These are phyloP conservation scores for Diploscapter pachys DNA, from an alignment of 1,140 invertebrate species.

Conservation along the genomic window DNA sequence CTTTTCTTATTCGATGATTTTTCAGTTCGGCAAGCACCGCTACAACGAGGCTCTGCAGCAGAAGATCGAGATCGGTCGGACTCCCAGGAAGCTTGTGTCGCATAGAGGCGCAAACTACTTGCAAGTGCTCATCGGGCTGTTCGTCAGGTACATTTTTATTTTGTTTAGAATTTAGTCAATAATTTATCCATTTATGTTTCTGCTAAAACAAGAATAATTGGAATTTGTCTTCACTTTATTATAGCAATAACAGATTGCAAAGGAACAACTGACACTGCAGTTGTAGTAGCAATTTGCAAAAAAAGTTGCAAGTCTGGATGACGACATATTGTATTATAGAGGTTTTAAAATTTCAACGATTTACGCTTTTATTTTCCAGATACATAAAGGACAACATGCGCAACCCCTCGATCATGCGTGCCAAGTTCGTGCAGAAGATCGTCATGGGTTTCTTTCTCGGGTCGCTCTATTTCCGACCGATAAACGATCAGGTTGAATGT, in stretches of 20 bases:
- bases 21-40: too few species aligned
- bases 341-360: neutral
- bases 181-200: slow-evolving; percentile 1
- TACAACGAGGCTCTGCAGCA: too few species aligned
- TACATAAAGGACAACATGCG: slow-evolving; percentile 26
- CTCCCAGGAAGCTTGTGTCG: too few species aligned
- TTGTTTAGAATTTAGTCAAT: neutral
- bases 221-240: too few species aligned
- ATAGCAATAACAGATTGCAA: too few species aligned
- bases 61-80: too few species aligned
- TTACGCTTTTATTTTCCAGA: slow-evolving; percentile 28
- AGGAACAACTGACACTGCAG: too few species aligned
- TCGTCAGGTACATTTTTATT: neutral
- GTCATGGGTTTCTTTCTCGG: slow-evolving; percentile 58
- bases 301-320: too few species aligned
- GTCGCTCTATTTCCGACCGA: slow-evolving; percentile 52
- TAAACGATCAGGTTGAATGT: slow-evolving; percentile 20
- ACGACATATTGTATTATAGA: too few species aligned
- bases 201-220: too few species aligned
- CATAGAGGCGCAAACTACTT: neutral
- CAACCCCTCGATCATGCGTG: slow-evolving; percentile 41
- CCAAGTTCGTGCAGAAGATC: slow-evolving; percentile 41
- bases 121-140: slow-evolving; percentile 1
- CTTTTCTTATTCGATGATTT: too few species aligned
- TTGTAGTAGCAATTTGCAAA: too few species aligned